These are phyloP conservation scores for Mastomys natalensis DNA, from an alignment of 2,113 vertebrate species.

Conservation along the genomic window DNA sequence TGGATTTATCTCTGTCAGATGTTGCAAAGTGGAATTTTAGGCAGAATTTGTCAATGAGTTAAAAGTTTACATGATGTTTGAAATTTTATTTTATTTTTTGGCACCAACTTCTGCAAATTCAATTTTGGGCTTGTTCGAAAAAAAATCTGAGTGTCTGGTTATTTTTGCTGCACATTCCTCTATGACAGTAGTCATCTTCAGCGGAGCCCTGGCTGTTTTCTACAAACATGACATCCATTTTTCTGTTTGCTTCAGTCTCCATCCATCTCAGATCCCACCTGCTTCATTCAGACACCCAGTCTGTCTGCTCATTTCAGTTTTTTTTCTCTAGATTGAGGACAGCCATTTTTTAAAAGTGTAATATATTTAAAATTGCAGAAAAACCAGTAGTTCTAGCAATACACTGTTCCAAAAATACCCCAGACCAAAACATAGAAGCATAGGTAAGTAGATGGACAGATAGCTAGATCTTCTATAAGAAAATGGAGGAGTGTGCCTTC, in stretches of 20 bases:
- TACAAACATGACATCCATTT: not conserved
- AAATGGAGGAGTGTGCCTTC: not conserved
- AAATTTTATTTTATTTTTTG: not conserved
- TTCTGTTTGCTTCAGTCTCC: not conserved
- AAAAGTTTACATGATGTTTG: not conserved
- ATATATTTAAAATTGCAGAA: not conserved
- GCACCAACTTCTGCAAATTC: conserved; percentile 5
- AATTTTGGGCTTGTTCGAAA: not conserved
- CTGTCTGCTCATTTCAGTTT: not conserved
- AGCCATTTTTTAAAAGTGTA: not conserved
- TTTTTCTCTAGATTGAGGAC: not conserved
- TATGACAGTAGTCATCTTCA: not conserved
- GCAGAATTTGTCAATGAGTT: not conserved
- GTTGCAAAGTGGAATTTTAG: not conserved
- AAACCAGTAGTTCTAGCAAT: not conserved
- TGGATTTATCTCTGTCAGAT: conserved; percentile 37
- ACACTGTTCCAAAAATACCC: not conserved
- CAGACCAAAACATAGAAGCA: not conserved
- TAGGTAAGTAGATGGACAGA: not conserved
- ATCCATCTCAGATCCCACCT: not conserved
- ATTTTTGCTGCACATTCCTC: not conserved
- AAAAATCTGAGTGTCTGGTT: not conserved
- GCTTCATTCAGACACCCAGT: not conserved
- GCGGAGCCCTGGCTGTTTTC: not conserved
- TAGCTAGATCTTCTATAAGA: not conserved